Evolutionary conservation across 2,113 vertebrate species (phyloP), one percentile per base, ranked within the genome.

Genomic region (Protobothrops mucrosquamatus): DNA sequence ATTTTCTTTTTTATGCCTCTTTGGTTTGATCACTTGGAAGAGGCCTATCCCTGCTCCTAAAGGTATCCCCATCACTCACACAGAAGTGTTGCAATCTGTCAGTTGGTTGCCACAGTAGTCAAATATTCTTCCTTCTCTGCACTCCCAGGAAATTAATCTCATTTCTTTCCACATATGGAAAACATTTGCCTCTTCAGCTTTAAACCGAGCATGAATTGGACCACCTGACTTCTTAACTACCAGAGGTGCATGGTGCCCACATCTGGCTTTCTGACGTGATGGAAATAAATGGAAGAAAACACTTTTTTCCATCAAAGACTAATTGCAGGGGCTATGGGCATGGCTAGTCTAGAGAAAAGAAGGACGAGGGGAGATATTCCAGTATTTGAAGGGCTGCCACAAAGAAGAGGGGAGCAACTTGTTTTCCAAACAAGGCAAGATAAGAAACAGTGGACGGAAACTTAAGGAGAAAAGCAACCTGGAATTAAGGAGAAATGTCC

Each of bases 251-350:
- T 24, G 91, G 48, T 54, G 85, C 85, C 89, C 0, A 0, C 59
- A 88, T 85, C 90, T 89, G 88, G 2, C 61, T 93, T 85, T 86
- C 56, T 89, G 29, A 15, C 1, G 15, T 0, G 0, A 34, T 46
- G 12, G 6, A 95, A 94, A 74, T 90, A 94, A 94, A 95, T 92
- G 0, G n/a, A 55, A 94, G 92, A 92, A 94, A 94, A 92, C 89
- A 89, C 86, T 89, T 93, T 94, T 92, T 92, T 55, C 64, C 91
- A 91, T 86, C 23, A 55, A 92, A 93, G 93, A 92, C 91, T 69
- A 15, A 69, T 34, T 69, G 64, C 15, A 69, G 64, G 64, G 15
- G 15, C 12, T 34, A 51, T 51, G 29, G 29, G 11, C 34, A n/a
- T n/a, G 12, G 29, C 64, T 15, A 69, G 4, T 15, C 12, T n/a